phyloP scores from a whole-genome alignment of 1,140 invertebrate genomes.

The Heliconius nattereri region DNA sequence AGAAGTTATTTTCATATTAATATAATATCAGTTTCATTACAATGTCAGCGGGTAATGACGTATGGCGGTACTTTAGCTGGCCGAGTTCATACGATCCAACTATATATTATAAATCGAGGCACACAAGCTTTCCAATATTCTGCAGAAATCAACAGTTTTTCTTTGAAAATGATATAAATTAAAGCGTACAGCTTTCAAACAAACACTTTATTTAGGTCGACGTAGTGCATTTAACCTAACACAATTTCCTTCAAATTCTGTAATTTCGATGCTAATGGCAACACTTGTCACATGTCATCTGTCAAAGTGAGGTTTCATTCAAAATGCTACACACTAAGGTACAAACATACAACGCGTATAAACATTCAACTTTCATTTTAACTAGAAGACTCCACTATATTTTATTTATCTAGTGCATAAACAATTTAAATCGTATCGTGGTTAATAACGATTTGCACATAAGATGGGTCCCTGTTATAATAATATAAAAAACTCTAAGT shows the following conservation, averaged over 20 bases:
- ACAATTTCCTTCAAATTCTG: constrained; percentile 15
- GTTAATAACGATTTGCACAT: constrained; percentile 17
- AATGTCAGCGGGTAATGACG: constrained; percentile 72
- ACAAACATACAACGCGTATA: constrained; percentile 27
- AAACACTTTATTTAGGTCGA: constrained; percentile 30
- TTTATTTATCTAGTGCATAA: constrained; percentile 32
- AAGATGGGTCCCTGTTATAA: constrained; percentile 22
- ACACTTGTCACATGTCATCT: constrained; percentile 22
- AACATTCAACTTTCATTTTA: constrained; percentile 32
- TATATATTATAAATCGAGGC: constrained; percentile 22
- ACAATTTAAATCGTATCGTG: constrained; percentile 24
- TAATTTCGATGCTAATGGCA: constrained; percentile 21
- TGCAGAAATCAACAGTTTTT: not conserved
- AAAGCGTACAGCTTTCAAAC: constrained; percentile 3
- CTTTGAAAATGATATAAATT: not conserved
- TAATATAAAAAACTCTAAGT: constrained; percentile 18
- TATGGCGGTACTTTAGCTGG: constrained; percentile 57
- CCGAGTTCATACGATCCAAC: constrained; percentile 37
- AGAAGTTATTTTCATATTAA: constrained; percentile 76
- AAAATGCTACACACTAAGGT: constrained; percentile 19
- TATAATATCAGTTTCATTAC: constrained; percentile 74
- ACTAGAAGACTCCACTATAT: constrained; percentile 31
- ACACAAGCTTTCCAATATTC: constrained; percentile 17
- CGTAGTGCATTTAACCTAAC: constrained; percentile 27
- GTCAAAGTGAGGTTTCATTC: constrained; percentile 2